Base-by-base conservation (phyloP, 2,888 invertebrate species). In the Aspidiotus rigidus region DNA sequence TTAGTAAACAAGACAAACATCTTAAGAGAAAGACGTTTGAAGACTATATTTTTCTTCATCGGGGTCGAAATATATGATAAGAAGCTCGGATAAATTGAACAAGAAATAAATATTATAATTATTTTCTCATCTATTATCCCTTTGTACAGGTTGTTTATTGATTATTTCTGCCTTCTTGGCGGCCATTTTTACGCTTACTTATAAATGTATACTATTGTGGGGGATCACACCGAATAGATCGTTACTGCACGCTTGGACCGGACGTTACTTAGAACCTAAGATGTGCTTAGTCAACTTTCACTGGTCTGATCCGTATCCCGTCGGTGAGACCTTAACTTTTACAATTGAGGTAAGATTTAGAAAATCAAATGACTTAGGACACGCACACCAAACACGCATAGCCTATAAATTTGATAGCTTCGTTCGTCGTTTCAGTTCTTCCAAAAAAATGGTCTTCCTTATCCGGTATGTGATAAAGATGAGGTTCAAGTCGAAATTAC, bases 401-500 rank as follows among this genome's bases (percentile, higher is more conserved):
- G 49, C 49, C 17, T 62, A 40, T 61, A 5, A 56, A 55, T 39
- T 40, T 13, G 11, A 56, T 3, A 11, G 8, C 39, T 13, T 8
- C 17, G 41, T 56, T n/a, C 56, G 9, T 53, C n/a, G 8, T 60
- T 59, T 60, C 16, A 89, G 82, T 93, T 93, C 81, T 93, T 85
- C 81, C 93, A 93, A 80, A 86, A 93, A 73, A 94, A 94, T 79
- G 93, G 94, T 39, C 90, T 92, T 78, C 91, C 94, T 73, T 95
- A 94, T 82, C 93, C 93, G 74, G 89, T 95, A 77, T 93, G 93
- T 80, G 92, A 93, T 82, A 90, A 90, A 72, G 95, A 95, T 80
- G 88, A 90, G 78, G 85, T 95, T 74, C 84, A 87, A 75, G 89
- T 94, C 73, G 88, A 90, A 80, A 91, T 95, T 75, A 87, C 88